Percentiles rank a stretch among this genome's conserved stretches.
Evolutionary conservation across 2,888 invertebrate species (phyloP).

Genomic region (Creontiades dilutus): DNA sequence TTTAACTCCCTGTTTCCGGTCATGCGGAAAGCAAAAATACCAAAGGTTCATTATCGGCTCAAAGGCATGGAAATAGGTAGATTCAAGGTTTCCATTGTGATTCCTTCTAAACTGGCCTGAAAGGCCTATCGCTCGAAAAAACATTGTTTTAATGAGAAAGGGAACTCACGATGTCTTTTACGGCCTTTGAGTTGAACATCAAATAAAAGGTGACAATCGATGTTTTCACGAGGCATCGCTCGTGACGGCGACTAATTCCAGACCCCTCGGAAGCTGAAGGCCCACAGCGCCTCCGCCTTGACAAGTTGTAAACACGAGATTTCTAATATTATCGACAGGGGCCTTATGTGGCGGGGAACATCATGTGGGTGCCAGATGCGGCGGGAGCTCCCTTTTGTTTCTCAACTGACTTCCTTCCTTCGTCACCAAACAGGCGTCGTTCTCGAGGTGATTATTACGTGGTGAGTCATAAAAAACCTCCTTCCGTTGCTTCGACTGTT

Average conservation of each 20-base stretch:
- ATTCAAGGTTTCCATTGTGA: too few relatives aligned
- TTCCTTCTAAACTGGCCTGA: too few relatives aligned
- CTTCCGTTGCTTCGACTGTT: background rate
- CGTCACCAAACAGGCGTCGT: slow-evolving; percentile 14
- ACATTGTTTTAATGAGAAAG: too few relatives aligned
- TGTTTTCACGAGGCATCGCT: background rate
- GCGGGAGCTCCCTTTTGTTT: background rate
- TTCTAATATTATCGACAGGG: slow-evolving; percentile 36
- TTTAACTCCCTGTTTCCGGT: too few relatives aligned
- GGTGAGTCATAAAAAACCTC: background rate
- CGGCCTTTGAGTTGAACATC: background rate
- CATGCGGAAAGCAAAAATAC: too few relatives aligned
- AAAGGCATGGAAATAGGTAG: too few relatives aligned
- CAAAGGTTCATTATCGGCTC: too few relatives aligned
- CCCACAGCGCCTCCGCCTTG: slow-evolving; percentile 15
- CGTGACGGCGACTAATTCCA: slow-evolving; percentile 12
- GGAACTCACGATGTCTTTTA: too few relatives aligned
- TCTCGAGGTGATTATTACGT: slow-evolving; percentile 31
- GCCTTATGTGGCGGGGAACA: background rate
- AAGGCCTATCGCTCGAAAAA: too few relatives aligned
- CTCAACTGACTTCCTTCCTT: slow-evolving; percentile 2
- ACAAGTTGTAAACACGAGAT: slow-evolving; percentile 35
- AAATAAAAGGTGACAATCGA: slow-evolving; percentile 4
- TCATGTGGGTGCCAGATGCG: slow-evolving; percentile 25
- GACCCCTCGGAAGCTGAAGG: background rate